Percentiles rank a stretch among this genome's conserved stretches.
Evolutionary conservation across 2,113 vertebrate genomes (phyloP).

Genomic region (Sciurus niger): DNA sequence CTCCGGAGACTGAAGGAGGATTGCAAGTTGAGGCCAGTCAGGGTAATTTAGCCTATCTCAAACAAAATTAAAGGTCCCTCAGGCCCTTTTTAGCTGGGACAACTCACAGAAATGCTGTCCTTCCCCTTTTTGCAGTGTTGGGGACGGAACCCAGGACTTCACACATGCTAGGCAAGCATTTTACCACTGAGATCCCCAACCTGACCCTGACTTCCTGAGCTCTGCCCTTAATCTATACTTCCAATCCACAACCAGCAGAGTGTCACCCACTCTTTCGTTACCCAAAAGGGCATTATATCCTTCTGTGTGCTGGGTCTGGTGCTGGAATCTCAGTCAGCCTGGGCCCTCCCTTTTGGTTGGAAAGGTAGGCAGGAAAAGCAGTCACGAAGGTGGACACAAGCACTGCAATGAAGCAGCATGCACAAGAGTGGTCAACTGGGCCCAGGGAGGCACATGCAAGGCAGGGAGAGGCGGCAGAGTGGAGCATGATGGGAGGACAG

Average conservation of each 20-base stretch:
- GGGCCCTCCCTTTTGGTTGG: background rate
- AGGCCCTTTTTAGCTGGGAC: background rate
- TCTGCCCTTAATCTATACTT: background rate
- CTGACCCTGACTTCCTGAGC: background rate
- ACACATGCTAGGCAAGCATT: background rate
- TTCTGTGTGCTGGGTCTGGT: background rate
- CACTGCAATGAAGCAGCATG: background rate
- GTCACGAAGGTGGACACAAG: background rate
- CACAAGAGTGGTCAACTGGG: background rate
- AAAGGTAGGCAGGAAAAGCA: background rate
- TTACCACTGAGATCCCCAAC: no score
- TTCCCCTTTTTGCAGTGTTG: background rate
- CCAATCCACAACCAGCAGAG: background rate
- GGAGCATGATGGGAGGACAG: slow-evolving; percentile 15
- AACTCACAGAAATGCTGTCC: background rate
- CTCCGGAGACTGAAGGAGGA: background rate
- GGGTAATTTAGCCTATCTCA: background rate
- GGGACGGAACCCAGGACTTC: background rate
- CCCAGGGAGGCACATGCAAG: background rate
- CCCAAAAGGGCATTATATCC: background rate
- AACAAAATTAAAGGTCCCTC: background rate
- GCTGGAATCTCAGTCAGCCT: background rate
- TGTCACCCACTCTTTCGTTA: background rate
- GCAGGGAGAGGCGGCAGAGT: background rate
- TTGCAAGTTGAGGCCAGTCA: background rate